These are phyloP conservation scores for Cheilosia scutellata DNA, from an alignment of 2,888 invertebrate species.

Conservation along the genomic window DNA sequence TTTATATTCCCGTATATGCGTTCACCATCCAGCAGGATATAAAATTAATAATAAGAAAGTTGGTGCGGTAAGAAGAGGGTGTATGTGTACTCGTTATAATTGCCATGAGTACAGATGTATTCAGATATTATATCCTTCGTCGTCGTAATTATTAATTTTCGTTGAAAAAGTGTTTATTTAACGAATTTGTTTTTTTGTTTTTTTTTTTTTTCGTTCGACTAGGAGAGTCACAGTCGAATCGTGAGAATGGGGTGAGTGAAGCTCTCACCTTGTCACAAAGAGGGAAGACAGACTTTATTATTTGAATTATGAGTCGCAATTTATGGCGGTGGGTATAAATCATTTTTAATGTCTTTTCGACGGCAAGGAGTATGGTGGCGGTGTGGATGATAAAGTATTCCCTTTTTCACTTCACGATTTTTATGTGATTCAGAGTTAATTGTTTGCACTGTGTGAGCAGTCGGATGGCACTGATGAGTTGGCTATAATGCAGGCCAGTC, in stretches of 20 bases:
- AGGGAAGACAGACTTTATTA: slow-evolving; percentile 71
- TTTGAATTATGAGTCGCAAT: slow-evolving; percentile 76
- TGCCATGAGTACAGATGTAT: slow-evolving; percentile 35
- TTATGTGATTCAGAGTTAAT: slow-evolving; percentile 66
- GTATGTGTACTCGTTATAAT: slow-evolving; percentile 46
- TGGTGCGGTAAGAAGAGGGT: slow-evolving; percentile 12
- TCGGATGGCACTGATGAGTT: slow-evolving; percentile 13
- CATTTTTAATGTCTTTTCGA: slow-evolving; percentile 75
- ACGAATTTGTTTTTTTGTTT: slow-evolving; percentile 20
- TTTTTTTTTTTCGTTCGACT: slow-evolving; percentile 18
- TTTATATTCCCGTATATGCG: neutral
- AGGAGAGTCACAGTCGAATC: neutral
- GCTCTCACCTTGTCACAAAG: slow-evolving; percentile 60
- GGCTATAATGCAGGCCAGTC: neutral
- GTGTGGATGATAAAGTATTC: slow-evolving; percentile 19
- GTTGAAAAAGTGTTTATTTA: slow-evolving; percentile 72
- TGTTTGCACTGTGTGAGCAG: slow-evolving; percentile 43
- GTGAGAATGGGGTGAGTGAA: slow-evolving; percentile 26
- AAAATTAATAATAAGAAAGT: slow-evolving; percentile 50
- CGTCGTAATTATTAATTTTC: slow-evolving; percentile 71
- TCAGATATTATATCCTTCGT: slow-evolving; percentile 63
- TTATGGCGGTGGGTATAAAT: slow-evolving; percentile 72
- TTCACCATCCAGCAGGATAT: slow-evolving; percentile 44
- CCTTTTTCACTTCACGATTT: slow-evolving; percentile 41
- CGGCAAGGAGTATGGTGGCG: slow-evolving; percentile 50